Evolutionary conservation across 2,113 vertebrate species (phyloP).

Genomic region (Colistium nudipinnis): DNA sequence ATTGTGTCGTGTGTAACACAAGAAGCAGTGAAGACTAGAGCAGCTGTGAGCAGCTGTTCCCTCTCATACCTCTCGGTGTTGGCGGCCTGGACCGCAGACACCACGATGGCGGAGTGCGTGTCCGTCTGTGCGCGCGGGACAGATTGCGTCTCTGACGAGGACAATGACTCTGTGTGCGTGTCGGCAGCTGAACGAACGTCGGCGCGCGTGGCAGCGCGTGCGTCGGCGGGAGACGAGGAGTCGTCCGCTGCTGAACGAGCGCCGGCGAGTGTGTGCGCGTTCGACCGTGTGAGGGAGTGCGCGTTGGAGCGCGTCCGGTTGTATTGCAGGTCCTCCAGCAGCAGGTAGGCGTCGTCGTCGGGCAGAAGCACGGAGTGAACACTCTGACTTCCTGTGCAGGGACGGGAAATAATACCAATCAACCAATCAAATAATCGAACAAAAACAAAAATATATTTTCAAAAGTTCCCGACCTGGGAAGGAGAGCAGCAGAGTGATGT

Average conservation of each 20-base stretch:
- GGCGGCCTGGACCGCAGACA: conserved; percentile 78
- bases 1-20: background rate
- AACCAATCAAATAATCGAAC: background rate
- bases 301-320: conserved; percentile 64
- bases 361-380: conserved; percentile 50
- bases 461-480: conserved; percentile 44
- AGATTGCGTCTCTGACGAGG: conserved; percentile 22
- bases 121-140: background rate
- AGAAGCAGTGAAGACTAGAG: background rate
- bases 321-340: conserved; percentile 57
- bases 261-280: conserved; percentile 15
- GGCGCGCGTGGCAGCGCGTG: background rate
- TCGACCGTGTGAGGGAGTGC: conserved; percentile 22
- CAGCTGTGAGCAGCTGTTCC: background rate
- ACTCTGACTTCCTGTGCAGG: conserved; percentile 56
- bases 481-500: conserved; percentile 51
- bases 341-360: conserved; percentile 63
- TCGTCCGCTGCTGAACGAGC: conserved; percentile 7
- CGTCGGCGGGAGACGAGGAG: background rate
- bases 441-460: background rate
- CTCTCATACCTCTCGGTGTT: conserved; percentile 83
- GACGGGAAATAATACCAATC: background rate
- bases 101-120: conserved; percentile 31
- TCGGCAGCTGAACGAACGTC: conserved; percentile 3
- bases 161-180: background rate